A percentile compares a stretch with the other conserved stretches of the same genome.
Evolutionary conservation across 2,888 invertebrate species (phyloP).

Genomic region (Eupeodes latifasciatus): DNA sequence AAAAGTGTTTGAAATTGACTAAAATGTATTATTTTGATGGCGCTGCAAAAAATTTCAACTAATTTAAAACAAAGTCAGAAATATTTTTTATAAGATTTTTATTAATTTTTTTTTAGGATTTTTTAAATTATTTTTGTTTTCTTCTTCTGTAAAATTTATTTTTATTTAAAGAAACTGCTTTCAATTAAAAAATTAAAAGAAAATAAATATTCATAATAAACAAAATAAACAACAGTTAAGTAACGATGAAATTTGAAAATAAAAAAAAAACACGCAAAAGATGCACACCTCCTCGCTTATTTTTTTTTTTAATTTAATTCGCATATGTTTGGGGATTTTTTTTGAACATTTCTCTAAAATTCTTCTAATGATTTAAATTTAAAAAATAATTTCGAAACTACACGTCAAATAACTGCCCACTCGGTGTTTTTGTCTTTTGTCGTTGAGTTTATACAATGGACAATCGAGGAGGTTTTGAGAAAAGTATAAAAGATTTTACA

Average conservation of each 20-base stretch:
- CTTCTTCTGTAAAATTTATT: conserved; percentile 68
- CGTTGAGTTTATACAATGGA: conserved; percentile 44
- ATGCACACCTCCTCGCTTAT: conserved; percentile 54
- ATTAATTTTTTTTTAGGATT: conserved; percentile 61
- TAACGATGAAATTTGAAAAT: conserved; percentile 58
- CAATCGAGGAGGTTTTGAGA: conserved; percentile 13
- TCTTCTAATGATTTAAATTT: conserved; percentile 8
- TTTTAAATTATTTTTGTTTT: conserved; percentile 61
- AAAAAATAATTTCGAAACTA: not conserved
- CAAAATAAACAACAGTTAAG: conserved; percentile 60
- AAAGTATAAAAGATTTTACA: conserved; percentile 60
- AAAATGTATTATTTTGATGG: too few species aligned
- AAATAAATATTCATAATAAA: conserved; percentile 74
- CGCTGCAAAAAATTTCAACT: too few species aligned
- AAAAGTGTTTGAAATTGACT: too few species aligned
- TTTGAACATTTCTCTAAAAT: conserved; percentile 16
- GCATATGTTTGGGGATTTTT: conserved; percentile 19
- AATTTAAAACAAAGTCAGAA: not conserved
- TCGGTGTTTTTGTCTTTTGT: conserved; percentile 38
- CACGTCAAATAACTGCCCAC: conserved; percentile 11
- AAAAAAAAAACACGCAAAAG: conserved; percentile 15
- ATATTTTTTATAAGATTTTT: conserved; percentile 54
- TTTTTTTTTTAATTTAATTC: conserved; percentile 33
- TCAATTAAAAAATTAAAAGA: conserved; percentile 70
- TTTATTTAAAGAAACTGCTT: conserved; percentile 68